These are phyloP conservation scores for Drosophila santomea DNA, from an alignment of 1,140 invertebrate species.

Conservation along the genomic window DNA sequence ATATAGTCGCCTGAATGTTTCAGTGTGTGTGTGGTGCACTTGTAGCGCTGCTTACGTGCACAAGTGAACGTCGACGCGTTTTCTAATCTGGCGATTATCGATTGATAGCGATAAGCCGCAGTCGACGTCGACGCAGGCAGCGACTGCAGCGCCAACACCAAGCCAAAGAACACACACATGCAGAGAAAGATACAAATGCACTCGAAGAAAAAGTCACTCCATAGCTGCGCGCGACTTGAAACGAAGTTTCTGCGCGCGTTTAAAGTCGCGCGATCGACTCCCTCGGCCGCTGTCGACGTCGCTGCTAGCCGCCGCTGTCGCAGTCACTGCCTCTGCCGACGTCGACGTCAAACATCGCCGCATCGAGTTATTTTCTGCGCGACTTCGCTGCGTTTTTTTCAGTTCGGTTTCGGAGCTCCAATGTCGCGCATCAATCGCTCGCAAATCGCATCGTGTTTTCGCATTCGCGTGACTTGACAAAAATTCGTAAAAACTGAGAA, in stretches of 20 bases:
- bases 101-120: slow-evolving; percentile 70
- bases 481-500: slow-evolving; percentile 51
- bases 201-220: slow-evolving; percentile 19
- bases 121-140: slow-evolving; percentile 29
- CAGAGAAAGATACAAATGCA: background rate
- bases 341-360: slow-evolving; percentile 30
- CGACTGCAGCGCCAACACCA: slow-evolving; percentile 26
- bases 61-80: slow-evolving; percentile 75
- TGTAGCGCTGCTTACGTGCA: slow-evolving; percentile 79
- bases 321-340: slow-evolving; percentile 16
- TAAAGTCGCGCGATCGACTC: slow-evolving; percentile 37
- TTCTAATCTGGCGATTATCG: slow-evolving; percentile 79
- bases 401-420: slow-evolving; percentile 70
- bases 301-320: slow-evolving; percentile 18
- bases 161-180: background rate
- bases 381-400: slow-evolving; percentile 68
- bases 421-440: slow-evolving; percentile 44
- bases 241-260: slow-evolving; percentile 30
- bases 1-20: slow-evolving; percentile 12
- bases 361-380: slow-evolving; percentile 69
- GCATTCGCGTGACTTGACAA: slow-evolving; percentile 31
- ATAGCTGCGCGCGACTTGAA: slow-evolving; percentile 13
- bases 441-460: slow-evolving; percentile 55
- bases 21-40: slow-evolving; percentile 60
- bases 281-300: slow-evolving; percentile 44